Percentiles rank a stretch among this genome's conserved stretches.
Conservation (phyloP, 2,797 vertebrate genomes). For the Corythornis leucogaster region DNA sequence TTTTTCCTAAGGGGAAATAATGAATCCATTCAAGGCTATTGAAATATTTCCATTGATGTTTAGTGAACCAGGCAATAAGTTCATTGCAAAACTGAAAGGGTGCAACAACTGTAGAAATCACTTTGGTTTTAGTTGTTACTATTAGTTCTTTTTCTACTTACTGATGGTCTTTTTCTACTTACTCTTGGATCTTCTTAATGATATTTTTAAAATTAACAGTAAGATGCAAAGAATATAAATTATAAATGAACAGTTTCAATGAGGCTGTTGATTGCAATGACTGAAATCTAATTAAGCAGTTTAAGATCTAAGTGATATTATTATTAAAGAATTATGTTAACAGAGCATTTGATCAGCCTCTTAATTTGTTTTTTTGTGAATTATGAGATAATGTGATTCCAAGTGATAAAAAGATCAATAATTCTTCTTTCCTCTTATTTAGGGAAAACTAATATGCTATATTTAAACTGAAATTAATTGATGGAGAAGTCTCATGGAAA, state of each 20-base stretch:
- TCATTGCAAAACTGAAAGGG: background rate
- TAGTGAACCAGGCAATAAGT: background rate
- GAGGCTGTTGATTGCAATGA: constrained; percentile 73
- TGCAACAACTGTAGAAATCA: background rate
- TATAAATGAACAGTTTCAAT: constrained; percentile 71
- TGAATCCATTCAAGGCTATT: background rate
- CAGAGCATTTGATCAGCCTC: constrained; percentile 56
- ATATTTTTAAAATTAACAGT: constrained; percentile 56
- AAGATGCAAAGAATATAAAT: constrained; percentile 63
- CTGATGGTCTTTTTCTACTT: background rate
- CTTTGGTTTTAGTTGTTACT: background rate
- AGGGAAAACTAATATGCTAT: background rate
- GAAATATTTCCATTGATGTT: background rate
- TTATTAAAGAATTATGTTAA: constrained; percentile 66
- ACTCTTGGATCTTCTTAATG: background rate
- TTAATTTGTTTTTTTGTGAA: constrained; percentile 48
- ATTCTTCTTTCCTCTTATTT: background rate
- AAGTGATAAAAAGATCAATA: constrained; percentile 42
- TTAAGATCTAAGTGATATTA: constrained; percentile 71
- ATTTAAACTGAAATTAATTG: constrained; percentile 12
- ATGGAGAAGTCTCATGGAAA: background rate
- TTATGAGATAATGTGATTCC: constrained; percentile 23
- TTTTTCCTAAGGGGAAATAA: constrained; percentile 1
- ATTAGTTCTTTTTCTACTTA: background rate
- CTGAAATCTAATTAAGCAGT: constrained; percentile 76